Evolutionary conservation across 2,797 vertebrate genomes (phyloP).

Genomic region (Myripristis murdjan): DNA sequence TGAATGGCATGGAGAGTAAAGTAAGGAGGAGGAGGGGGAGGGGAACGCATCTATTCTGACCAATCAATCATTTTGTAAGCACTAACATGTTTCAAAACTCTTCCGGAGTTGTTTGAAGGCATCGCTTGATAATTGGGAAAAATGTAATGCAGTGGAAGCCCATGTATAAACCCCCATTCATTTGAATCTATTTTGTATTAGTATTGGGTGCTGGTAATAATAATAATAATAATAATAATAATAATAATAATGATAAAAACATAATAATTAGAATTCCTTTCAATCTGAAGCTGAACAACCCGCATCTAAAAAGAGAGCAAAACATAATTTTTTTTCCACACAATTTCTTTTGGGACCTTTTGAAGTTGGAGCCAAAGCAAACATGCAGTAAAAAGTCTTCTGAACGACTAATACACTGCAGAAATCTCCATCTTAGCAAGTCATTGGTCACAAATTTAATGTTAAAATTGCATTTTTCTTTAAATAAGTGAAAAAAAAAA

Average conservation of each 20-base stretch:
- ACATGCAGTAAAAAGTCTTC: too few species aligned
- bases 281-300: too few species aligned
- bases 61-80: constrained; percentile 4
- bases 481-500: too few species aligned
- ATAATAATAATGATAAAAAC: not conserved
- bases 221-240: not conserved
- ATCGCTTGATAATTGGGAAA: not conserved
- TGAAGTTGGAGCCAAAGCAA: too few species aligned
- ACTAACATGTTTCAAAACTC: not conserved
- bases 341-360: too few species aligned
- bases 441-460: too few species aligned
- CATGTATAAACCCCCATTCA: not conserved
- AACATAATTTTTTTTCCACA: too few species aligned
- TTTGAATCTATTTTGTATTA: not conserved
- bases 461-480: too few species aligned
- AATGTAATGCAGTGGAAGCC: not conserved
- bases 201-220: not conserved
- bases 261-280: too few species aligned
- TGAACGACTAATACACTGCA: too few species aligned
- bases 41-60: constrained; percentile 1
- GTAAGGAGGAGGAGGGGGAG: constrained; percentile 13
- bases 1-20: constrained; percentile 41
- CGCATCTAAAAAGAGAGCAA: too few species aligned
- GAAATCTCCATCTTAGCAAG: too few species aligned
- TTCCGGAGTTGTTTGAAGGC: not conserved